These are phyloP conservation scores for Ficedula albicollis DNA, from an alignment of 2,797 vertebrate species.

Conservation along the genomic window DNA sequence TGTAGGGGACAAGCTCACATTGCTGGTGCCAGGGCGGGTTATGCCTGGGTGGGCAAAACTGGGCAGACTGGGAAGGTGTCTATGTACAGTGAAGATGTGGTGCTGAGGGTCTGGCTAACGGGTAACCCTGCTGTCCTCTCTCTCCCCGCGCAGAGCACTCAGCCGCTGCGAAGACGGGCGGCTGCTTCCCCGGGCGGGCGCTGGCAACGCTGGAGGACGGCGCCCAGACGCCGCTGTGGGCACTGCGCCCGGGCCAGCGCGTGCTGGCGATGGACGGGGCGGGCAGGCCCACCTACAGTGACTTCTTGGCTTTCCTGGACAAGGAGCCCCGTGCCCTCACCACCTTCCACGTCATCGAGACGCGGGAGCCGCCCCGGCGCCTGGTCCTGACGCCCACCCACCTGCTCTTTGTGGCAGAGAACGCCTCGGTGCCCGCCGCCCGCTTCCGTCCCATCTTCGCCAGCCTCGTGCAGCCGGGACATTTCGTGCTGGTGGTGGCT, in stretches of 20 bases:
- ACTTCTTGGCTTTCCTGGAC: constrained; percentile 91
- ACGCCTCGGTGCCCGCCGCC: constrained; percentile 67
- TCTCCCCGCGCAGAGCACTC: constrained; percentile 87
- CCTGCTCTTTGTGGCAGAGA: constrained; percentile 86
- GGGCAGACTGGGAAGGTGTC: neutral
- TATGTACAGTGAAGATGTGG: neutral
- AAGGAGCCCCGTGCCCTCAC: constrained; percentile 77
- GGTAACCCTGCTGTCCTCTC: constrained; percentile 56
- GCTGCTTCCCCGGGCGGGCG: constrained; percentile 90
- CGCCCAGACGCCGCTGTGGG: constrained; percentile 78
- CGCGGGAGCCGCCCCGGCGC: constrained; percentile 72
- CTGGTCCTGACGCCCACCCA: constrained; percentile 90
- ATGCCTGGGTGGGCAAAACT: neutral
- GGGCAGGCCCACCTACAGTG: constrained; percentile 85
- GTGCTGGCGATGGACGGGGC: constrained; percentile 87
- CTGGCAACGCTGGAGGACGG: constrained; percentile 84
- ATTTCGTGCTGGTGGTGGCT: constrained; percentile 82
- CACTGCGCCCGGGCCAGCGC: constrained; percentile 85
- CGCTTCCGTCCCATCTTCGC: constrained; percentile 85
- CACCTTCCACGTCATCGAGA: constrained; percentile 86
- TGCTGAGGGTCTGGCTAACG: neutral
- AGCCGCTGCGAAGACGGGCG: constrained; percentile 95
- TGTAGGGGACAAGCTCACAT: accelerated
- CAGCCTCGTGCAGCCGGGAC: constrained; percentile 85
- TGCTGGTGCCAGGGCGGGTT: neutral